Evolutionary conservation across 2,888 invertebrate species (phyloP), one percentile per base, ranked within the genome.

Genomic region (Tyria jacobaeae): DNA sequence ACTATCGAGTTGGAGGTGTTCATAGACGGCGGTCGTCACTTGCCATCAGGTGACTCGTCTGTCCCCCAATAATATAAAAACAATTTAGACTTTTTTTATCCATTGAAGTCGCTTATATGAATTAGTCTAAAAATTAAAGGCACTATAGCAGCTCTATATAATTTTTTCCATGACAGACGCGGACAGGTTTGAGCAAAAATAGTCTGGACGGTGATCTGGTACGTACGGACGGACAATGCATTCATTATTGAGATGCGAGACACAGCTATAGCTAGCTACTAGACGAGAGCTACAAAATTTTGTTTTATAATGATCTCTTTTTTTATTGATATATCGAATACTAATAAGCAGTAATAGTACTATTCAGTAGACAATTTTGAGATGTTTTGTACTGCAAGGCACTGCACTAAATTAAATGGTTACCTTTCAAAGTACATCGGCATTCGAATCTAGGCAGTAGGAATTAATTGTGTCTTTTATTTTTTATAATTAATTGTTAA

Each of bases 171-270:
- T 92, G 90, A 92, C 87, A 81, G 90, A 92, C 89, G 81, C 83
- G 78, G 90, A 89, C 92, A 92, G 93, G 92, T 92, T 91, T 84
- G 86, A 85, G 89, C 89, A 91, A 91, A 93, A 93, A 92, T 92
- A 93, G 91, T 91, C 86, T 77, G 80, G 83, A 79, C 82, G 80
- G 85, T 84, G 85, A 89, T 87, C 87, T 77, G 84, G 76, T 80
- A 84, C 83, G 80, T 77, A 86, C 85, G 79, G 83, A 84, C 84
- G 89, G 91, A 93, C 93, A 92, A 92, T 91, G 89, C 92, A 88
- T 92, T 92, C 91, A 91, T 92, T 91, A 92, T 90, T 89, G 88
- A 85, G 87, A 87, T 81, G 85, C 85, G 63, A 78, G 78, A 70
- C 68, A 75, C 82, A 75, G 73, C 75, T 73, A 27, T 68, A 54